These are phyloP conservation scores for Atta colombica DNA, from an alignment of 1,140 invertebrate species.

Conservation along the genomic window DNA sequence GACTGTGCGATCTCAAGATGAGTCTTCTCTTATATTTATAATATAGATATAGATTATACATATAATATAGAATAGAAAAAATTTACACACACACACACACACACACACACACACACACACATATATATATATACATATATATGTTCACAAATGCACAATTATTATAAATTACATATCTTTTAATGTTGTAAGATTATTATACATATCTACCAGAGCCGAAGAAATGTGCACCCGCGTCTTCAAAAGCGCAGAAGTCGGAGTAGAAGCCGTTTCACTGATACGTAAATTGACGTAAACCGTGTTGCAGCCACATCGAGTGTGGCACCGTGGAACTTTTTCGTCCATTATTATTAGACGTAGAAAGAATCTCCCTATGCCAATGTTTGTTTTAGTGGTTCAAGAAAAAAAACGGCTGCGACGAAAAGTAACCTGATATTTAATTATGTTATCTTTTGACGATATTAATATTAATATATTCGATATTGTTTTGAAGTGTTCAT, in stretches of 20 bases:
- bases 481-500: constrained; percentile 73
- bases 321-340: constrained; percentile 23
- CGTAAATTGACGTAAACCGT: constrained; percentile 22
- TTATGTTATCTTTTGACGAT: constrained; percentile 75
- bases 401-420: constrained; percentile 64
- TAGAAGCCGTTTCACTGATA: constrained; percentile 52
- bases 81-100: no score
- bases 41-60: no score
- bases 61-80: no score
- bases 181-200: constrained; percentile 60
- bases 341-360: constrained; percentile 31
- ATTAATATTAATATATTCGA: constrained; percentile 79
- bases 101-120: not conserved
- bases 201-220: constrained; percentile 43
- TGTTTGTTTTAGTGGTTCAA: constrained; percentile 53
- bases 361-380: constrained; percentile 51
- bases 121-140: constrained; percentile 39
- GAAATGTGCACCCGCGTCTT: constrained; percentile 25
- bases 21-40: no score
- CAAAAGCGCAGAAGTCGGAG: not conserved
- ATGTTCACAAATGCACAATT: constrained; percentile 4
- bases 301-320: constrained; percentile 41
- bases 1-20: no score
- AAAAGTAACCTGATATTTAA: constrained; percentile 76
- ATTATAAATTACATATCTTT: constrained; percentile 50